Base-by-base conservation (phyloP, 2,888 invertebrate genomes). In the Machimus atricapillus region DNA sequence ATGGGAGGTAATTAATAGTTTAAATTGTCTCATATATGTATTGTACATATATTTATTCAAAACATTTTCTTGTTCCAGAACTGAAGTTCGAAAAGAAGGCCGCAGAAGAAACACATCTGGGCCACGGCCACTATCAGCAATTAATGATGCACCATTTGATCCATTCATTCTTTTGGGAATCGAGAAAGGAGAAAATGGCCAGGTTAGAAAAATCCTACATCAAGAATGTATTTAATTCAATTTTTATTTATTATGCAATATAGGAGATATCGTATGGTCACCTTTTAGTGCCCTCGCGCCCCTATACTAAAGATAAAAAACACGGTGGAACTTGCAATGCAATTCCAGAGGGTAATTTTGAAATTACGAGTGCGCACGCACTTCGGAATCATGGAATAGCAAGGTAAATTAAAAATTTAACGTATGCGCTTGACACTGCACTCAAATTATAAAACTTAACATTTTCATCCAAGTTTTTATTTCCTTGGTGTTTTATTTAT, bases 181-280 rank as follows among this genome's bases (percentile, higher is more conserved):
- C 88, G 96, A 97, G 91, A 92, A 94, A 91, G 95, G 95, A 88
- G 95, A 96, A 92, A 96, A 97, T 92, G 97, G 97, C 86, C 97
- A 97, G 95, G 97, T 98, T 92, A 92, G 4, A 2, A 31, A 86
- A 12, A n/a, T 58, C 83, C n/a, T n/a, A 27, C 19, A 58, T n/a
- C 9, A 16, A 7, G 3, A 9, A 31, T 52, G 7, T 46, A 1
- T 43, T 46, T 87, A 43, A 43, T 88, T 86, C 19, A 87, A 85
- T 88, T 88, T 73, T 87, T 66, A 76, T 87, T 90, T 91, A 19
- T 27, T 9, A 27, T 23, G 6, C 9, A 66, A 66, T 23, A 96
- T 23, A 96, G 96, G 97, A 98, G 92, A 95, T 97, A 90, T 98
- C 98, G 23, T 98, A 98, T 93, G 96, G 97, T 56, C 96, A 96